These are phyloP conservation scores for Melanotaenia trifasciata DNA, from an alignment of 2,797 vertebrate species.

Conservation along the genomic window DNA sequence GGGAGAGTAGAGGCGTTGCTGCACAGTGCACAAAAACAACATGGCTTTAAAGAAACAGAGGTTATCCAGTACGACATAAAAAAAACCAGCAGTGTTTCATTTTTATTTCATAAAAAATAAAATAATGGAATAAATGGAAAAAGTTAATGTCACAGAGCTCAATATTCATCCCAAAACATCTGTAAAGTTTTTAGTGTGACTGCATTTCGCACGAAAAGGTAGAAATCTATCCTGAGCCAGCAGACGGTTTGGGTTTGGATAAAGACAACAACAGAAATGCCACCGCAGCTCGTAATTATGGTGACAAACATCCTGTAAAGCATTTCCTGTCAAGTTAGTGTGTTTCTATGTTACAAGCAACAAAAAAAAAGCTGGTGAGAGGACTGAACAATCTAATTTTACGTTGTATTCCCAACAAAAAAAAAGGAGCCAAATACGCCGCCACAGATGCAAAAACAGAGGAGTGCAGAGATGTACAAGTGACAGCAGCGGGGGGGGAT, in stretches of 20 bases:
- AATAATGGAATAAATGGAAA: too few relatives aligned
- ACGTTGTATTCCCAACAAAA: conserved; percentile 32
- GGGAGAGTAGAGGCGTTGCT: too few relatives aligned
- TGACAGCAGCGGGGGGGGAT: conserved; percentile 58
- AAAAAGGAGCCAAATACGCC: conserved; percentile 19
- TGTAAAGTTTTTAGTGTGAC: background rate
- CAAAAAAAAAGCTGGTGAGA: background rate
- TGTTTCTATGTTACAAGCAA: too few relatives aligned
- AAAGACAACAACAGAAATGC: background rate
- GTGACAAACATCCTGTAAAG: background rate
- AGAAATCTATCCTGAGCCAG: background rate
- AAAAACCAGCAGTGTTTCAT: too few relatives aligned
- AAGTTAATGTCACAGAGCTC: too few relatives aligned
- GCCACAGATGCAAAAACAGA: conserved; percentile 36
- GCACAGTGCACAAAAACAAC: too few relatives aligned
- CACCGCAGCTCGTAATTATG: background rate
- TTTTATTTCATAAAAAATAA: too few relatives aligned
- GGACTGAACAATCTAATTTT: conserved; percentile 23
- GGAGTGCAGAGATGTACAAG: conserved; percentile 44
- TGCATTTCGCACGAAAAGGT: background rate
- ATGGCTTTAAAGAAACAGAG: too few relatives aligned
- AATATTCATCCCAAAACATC: too few relatives aligned
- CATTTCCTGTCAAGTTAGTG: too few relatives aligned
- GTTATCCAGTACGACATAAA: too few relatives aligned
- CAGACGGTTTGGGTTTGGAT: background rate